These are phyloP conservation scores for Melangyna quadrimaculata DNA, from an alignment of 2,888 invertebrate genomes.

Conservation along the genomic window DNA sequence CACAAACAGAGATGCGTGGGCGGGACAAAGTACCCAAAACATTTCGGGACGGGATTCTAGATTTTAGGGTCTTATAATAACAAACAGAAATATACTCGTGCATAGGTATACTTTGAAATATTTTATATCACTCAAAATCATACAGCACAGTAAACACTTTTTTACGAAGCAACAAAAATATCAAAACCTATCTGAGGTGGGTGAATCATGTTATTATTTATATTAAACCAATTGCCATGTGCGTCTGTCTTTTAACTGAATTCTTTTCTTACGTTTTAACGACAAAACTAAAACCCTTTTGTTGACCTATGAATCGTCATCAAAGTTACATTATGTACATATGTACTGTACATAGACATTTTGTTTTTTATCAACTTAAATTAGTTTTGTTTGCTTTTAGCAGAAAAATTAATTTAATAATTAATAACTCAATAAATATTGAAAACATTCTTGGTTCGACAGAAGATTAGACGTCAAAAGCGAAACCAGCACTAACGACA, in stretches of 20 bases:
- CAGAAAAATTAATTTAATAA: background rate
- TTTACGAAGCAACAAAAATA: background rate
- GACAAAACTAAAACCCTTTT: background rate
- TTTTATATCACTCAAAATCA: background rate
- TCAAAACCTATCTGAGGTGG: background rate
- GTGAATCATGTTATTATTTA: too few species aligned
- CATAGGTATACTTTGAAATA: too few species aligned
- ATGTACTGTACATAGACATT: background rate
- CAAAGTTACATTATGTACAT: background rate
- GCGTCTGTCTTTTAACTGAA: background rate
- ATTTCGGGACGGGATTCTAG: too few species aligned
- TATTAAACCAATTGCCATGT: background rate
- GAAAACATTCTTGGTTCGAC: slow-evolving; percentile 24
- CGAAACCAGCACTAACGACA: slow-evolving; percentile 2
- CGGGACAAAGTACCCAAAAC: too few species aligned
- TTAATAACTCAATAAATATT: slow-evolving; percentile 44
- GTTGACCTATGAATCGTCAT: too few species aligned
- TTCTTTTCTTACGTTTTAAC: background rate
- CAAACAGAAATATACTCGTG: too few species aligned
- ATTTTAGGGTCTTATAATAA: too few species aligned
- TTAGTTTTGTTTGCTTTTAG: slow-evolving; percentile 1
- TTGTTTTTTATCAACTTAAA: background rate
- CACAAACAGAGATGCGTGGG: too few species aligned
- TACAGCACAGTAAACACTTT: background rate
- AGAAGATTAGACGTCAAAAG: background rate